Percentiles rank a stretch among this genome's conserved stretches.
Evolutionary conservation across 2,113 vertebrate species (phyloP).

Genomic region (Paramisgurnus dabryanus): DNA sequence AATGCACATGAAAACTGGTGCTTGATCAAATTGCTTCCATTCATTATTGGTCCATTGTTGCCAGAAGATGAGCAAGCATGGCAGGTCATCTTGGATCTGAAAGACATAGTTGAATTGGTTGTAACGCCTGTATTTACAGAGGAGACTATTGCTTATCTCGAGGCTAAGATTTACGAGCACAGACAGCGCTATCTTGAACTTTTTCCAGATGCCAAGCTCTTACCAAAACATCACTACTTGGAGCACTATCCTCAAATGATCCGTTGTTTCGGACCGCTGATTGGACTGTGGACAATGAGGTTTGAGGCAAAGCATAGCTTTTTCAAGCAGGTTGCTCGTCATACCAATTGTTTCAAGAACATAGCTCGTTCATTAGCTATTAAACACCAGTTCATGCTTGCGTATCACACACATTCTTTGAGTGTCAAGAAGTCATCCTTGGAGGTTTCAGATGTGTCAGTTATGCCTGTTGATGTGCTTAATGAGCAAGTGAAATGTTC

Average conservation of each 20-base stretch:
- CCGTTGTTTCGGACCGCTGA: too few relatives aligned
- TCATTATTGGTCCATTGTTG: not conserved
- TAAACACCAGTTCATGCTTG: not conserved
- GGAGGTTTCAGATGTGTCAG: conserved; percentile 41
- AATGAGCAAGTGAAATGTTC: conserved; percentile 27
- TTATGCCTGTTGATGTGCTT: conserved; percentile 51
- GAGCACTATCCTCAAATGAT: too few relatives aligned
- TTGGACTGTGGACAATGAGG: too few relatives aligned
- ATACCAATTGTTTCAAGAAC: conserved; percentile 1
- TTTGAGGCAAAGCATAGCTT: too few relatives aligned
- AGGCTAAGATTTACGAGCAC: too few relatives aligned
- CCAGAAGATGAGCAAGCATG: not conserved
- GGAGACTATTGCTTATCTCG: too few relatives aligned
- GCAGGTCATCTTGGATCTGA: not conserved
- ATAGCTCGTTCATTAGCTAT: not conserved
- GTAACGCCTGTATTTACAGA: too few relatives aligned
- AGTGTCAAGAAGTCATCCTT: conserved; percentile 35
- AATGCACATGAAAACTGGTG: not conserved
- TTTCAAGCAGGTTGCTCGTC: conserved; percentile 4
- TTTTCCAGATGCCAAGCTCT: too few relatives aligned
- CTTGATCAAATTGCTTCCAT: not conserved
- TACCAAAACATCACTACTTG: too few relatives aligned
- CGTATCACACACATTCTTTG: not conserved
- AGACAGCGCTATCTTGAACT: too few relatives aligned
- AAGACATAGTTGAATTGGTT: not conserved